These are phyloP conservation scores for Agrochola lota DNA, from an alignment of 2,888 invertebrate genomes.

Conservation along the genomic window DNA sequence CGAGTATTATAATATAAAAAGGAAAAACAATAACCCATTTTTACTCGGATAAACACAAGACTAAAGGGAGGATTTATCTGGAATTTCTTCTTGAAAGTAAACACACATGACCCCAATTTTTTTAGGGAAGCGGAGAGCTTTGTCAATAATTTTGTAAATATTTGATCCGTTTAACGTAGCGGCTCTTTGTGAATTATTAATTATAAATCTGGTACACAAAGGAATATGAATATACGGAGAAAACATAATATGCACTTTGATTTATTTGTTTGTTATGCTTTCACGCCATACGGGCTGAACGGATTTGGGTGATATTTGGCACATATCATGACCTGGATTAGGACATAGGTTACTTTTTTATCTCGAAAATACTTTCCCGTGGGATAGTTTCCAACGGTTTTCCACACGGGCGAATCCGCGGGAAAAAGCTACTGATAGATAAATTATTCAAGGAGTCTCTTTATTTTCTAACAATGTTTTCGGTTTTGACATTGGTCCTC, in stretches of 20 bases:
- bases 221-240: not conserved
- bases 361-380: too few species aligned
- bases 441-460: too few species aligned
- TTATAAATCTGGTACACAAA: conserved; percentile 21
- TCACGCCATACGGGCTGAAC: too few species aligned
- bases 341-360: too few species aligned
- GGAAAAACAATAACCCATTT: conserved; percentile 53
- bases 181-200: conserved; percentile 37
- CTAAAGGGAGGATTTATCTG: not conserved
- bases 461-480: too few species aligned
- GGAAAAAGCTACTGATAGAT: too few species aligned
- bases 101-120: conserved; percentile 15
- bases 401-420: too few species aligned
- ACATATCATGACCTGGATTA: too few species aligned
- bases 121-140: not conserved
- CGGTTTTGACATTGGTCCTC: too few species aligned
- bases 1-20: conserved; percentile 47
- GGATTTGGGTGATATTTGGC: too few species aligned
- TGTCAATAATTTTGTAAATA: conserved; percentile 40
- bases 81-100: conserved; percentile 26
- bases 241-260: not conserved
- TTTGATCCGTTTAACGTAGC: conserved; percentile 39
- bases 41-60: conserved; percentile 28
- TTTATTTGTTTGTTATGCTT: not conserved
- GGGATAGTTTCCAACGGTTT: too few species aligned